phyloP scores from a whole-genome alignment of 1,140 invertebrate species.

The Temnothorax nylanderi region DNA sequence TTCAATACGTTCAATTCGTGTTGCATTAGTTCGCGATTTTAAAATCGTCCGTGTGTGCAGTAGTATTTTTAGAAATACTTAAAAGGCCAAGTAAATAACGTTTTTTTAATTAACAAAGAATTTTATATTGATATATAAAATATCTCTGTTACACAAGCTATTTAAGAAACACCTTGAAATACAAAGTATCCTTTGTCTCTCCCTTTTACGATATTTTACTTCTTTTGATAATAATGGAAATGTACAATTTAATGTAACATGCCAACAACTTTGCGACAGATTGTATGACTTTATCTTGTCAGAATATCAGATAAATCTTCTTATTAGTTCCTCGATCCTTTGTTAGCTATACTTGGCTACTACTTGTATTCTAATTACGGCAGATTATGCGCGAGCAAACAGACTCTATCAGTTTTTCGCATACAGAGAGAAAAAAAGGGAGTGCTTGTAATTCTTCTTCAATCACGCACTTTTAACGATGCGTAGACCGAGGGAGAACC shows the following conservation, averaged over 20 bases:
- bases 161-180: neutral
- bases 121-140: neutral
- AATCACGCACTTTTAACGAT: conserved; percentile 29
- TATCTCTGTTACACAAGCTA: neutral
- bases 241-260: neutral
- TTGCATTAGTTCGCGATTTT: neutral
- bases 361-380: conserved; percentile 26
- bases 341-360: neutral
- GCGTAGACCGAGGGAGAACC: conserved; percentile 1
- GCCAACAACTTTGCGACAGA: neutral
- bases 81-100: neutral
- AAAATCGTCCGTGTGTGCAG: neutral
- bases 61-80: neutral
- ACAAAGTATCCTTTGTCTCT: neutral
- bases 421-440: neutral
- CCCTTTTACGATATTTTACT: neutral
- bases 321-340: conserved; percentile 30
- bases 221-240: neutral
- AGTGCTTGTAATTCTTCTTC: conserved; percentile 12
- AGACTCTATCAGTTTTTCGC: neutral
- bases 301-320: conserved; percentile 29
- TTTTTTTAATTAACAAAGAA: neutral
- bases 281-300: neutral
- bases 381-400: conserved; percentile 41
- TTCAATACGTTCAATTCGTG: neutral